Evolutionary conservation across 2,113 vertebrate genomes (phyloP).

Genomic region (Prinia subflava): DNA sequence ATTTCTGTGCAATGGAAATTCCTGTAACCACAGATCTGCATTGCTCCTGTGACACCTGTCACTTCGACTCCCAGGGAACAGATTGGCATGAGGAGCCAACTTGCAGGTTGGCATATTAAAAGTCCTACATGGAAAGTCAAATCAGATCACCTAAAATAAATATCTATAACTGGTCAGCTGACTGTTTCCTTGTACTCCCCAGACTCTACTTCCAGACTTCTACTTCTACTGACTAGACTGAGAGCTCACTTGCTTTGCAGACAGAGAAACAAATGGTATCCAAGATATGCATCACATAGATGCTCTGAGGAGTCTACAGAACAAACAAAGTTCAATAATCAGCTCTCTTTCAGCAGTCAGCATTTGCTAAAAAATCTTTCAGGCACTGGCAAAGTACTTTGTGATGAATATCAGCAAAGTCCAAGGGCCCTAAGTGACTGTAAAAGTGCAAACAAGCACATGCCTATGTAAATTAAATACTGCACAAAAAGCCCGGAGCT

Average conservation of each 20-base stretch:
- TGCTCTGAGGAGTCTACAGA: background rate
- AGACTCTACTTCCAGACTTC: background rate
- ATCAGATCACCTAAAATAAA: background rate
- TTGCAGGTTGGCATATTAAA: background rate
- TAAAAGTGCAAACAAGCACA: constrained; percentile 11
- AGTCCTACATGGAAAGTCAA: background rate
- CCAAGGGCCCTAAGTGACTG: background rate
- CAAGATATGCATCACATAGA: background rate
- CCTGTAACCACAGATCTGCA: background rate
- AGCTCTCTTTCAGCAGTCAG: background rate
- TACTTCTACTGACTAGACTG: background rate
- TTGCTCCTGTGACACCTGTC: background rate
- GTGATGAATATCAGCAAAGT: background rate
- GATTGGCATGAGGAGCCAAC: background rate
- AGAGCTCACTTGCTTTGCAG: background rate
- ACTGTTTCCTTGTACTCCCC: background rate
- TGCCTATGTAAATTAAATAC: background rate
- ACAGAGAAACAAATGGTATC: background rate
- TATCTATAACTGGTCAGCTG: background rate
- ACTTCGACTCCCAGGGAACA: background rate
- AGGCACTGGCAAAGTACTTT: background rate
- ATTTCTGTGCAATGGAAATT: background rate
- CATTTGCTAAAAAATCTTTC: background rate
- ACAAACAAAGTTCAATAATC: background rate
- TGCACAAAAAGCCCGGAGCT: background rate